Percentiles rank a stretch among this genome's conserved stretches.
Conservation (phyloP, 2,113 vertebrate genomes). For the Planiliza haematocheilus region DNA sequence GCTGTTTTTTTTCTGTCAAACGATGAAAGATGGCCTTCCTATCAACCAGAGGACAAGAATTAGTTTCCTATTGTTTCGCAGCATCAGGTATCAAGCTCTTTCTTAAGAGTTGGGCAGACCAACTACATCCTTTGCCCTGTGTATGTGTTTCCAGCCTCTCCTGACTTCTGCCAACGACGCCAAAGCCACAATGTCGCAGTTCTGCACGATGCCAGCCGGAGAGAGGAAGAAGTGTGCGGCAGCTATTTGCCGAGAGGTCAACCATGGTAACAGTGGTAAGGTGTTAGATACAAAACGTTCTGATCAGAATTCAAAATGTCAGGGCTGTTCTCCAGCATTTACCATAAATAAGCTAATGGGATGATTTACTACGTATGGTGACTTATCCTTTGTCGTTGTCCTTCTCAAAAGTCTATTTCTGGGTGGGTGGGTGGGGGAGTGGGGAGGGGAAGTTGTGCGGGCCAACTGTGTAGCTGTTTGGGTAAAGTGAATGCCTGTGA, state of each 20-base stretch:
- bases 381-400: slow-evolving; percentile 90
- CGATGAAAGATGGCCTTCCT: background rate
- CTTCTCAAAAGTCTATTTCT: slow-evolving; percentile 92
- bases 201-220: slow-evolving; percentile 86
- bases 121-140: slow-evolving; percentile 71
- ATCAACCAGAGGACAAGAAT: background rate
- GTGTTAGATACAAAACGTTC: slow-evolving; percentile 33
- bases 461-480: slow-evolving; percentile 87
- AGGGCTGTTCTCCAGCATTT: slow-evolving; percentile 54
- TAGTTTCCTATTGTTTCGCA: slow-evolving; percentile 11
- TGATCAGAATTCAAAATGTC: slow-evolving; percentile 71
- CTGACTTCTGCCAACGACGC: slow-evolving; percentile 51
- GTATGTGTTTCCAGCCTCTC: slow-evolving; percentile 77
- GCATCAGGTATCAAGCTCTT: background rate
- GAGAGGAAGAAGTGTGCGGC: slow-evolving; percentile 91
- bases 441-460: slow-evolving; percentile 46
- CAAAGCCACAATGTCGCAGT: slow-evolving; percentile 88
- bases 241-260: slow-evolving; percentile 93
- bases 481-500: slow-evolving; percentile 87
- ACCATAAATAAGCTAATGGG: slow-evolving; percentile 87
- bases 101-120: slow-evolving; percentile 33
- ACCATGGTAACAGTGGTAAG: slow-evolving; percentile 88
- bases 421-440: slow-evolving; percentile 47
- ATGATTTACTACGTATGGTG: slow-evolving; percentile 83
- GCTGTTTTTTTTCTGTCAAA: background rate